Percentiles rank a stretch among this genome's conserved stretches.
Conservation (phyloP, 2,888 invertebrate genomes). For the Itoplectis maculator region DNA sequence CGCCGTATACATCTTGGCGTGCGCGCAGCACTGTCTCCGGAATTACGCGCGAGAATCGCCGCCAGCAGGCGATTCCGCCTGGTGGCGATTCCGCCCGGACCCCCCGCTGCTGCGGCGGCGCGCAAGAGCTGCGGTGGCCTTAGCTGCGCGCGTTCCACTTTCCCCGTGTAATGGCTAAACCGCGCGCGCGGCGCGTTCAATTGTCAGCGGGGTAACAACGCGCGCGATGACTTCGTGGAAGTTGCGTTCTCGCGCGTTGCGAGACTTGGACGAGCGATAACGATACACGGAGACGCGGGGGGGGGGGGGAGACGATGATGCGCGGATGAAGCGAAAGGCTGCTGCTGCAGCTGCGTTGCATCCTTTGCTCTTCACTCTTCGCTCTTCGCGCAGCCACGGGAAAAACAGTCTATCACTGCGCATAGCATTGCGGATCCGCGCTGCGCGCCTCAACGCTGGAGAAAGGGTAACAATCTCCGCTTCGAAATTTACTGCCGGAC, state of each 20-base stretch:
- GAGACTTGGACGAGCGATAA: conserved; percentile 31
- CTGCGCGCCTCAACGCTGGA: conserved; percentile 27
- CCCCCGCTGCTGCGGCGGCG: neutral
- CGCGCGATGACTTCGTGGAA: conserved; percentile 49
- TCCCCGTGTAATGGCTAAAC: conserved; percentile 45
- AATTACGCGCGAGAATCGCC: conserved; percentile 50
- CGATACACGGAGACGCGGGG: neutral
- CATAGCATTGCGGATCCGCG: neutral
- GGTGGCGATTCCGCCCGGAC: neutral
- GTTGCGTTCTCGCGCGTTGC: conserved; percentile 41
- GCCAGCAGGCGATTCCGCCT: no score
- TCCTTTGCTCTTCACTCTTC: neutral
- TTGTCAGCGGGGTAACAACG: conserved; percentile 47
- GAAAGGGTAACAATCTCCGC: conserved; percentile 50
- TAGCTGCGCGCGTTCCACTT: conserved; percentile 49
- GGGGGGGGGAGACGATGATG: conserved; percentile 19
- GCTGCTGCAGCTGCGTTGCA: conserved; percentile 7
- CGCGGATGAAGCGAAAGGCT: conserved; percentile 29
- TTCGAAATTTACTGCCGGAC: conserved; percentile 55
- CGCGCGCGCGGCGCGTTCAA: conserved; percentile 34
- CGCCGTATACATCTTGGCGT: neutral
- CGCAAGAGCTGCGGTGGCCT: neutral
- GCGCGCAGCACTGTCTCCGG: conserved; percentile 29
- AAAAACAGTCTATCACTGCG: conserved; percentile 18
- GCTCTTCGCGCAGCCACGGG: neutral